Percentiles rank a stretch among this genome's conserved stretches.
phyloP scores from a whole-genome alignment of 2,797 vertebrate genomes.

The Tamandua tetradactyla region DNA sequence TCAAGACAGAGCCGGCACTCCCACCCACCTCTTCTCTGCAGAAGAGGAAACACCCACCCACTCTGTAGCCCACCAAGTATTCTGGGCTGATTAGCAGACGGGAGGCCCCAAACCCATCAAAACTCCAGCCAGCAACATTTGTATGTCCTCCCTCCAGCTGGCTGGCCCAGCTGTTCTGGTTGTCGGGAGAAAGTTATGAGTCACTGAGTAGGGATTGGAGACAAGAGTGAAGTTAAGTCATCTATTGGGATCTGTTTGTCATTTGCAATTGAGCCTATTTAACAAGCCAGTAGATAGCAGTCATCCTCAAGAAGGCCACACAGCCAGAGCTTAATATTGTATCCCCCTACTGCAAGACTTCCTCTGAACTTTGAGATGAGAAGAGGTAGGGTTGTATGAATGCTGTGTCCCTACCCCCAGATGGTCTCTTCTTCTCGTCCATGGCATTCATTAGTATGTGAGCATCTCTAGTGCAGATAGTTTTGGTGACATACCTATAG shows the following conservation, averaged over 20 bases:
- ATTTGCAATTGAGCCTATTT: constrained; percentile 52
- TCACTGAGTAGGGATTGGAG: constrained; percentile 65
- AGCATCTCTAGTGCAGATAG: neutral
- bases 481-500: neutral
- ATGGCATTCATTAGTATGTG: neutral
- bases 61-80: neutral
- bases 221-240: constrained; percentile 66
- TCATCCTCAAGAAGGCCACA: constrained; percentile 57
- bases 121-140: constrained; percentile 65
- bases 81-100: neutral
- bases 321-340: neutral
- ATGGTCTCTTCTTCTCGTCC: neutral
- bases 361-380: neutral
- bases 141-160: constrained; percentile 69
- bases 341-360: neutral
- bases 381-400: neutral
- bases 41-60: neutral
- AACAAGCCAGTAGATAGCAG: constrained; percentile 50
- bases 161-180: constrained; percentile 64
- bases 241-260: constrained; percentile 65
- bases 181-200: constrained; percentile 73
- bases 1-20: neutral
- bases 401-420: neutral
- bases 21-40: constrained; percentile 3
- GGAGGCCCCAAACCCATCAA: neutral